These are phyloP conservation scores for Zaprionus obscuricornis DNA, from an alignment of 2,888 invertebrate species.

Conservation along the genomic window DNA sequence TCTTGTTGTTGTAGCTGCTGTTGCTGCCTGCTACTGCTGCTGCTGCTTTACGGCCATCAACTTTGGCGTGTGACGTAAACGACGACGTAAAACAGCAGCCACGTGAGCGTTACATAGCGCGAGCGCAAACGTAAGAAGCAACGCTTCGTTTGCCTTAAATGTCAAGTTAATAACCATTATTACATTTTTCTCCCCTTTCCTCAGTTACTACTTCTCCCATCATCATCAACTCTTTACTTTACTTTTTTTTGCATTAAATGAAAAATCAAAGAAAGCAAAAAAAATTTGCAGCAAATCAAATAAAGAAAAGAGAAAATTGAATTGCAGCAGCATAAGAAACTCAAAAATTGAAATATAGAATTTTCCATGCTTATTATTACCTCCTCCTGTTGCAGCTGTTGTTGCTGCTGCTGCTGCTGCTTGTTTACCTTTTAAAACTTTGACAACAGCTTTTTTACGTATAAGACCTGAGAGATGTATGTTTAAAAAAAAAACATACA, in stretches of 20 bases:
- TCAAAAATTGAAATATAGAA: not conserved
- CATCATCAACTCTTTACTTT: constrained; percentile 3
- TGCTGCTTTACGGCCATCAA: constrained; percentile 56
- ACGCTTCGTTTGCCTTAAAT: constrained; percentile 71
- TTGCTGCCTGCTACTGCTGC: constrained; percentile 4
- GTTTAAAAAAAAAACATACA: constrained; percentile 9
- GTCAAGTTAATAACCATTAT: constrained; percentile 59
- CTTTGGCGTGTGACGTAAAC: constrained; percentile 63
- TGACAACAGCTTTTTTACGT: constrained; percentile 81
- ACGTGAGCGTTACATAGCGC: constrained; percentile 67
- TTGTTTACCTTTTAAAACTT: too few relatives aligned
- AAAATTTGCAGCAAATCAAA: constrained; percentile 18
- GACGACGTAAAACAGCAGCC: constrained; percentile 65
- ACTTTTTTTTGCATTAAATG: constrained; percentile 11
- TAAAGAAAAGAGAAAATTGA: constrained; percentile 11
- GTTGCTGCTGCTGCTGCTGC: constrained; percentile 7
- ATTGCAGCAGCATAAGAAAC: constrained; percentile 18
- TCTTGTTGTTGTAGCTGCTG: constrained; percentile 4
- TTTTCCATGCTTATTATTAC: too few relatives aligned
- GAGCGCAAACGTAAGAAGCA: constrained; percentile 16
- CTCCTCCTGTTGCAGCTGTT: too few relatives aligned
- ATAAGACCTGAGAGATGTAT: constrained; percentile 78
- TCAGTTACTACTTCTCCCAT: too few relatives aligned
- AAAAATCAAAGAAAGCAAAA: constrained; percentile 5
- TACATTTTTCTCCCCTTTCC: constrained; percentile 6